Evolutionary conservation across 2,888 invertebrate species (phyloP).

Genomic region (Ophion ventricosus): DNA sequence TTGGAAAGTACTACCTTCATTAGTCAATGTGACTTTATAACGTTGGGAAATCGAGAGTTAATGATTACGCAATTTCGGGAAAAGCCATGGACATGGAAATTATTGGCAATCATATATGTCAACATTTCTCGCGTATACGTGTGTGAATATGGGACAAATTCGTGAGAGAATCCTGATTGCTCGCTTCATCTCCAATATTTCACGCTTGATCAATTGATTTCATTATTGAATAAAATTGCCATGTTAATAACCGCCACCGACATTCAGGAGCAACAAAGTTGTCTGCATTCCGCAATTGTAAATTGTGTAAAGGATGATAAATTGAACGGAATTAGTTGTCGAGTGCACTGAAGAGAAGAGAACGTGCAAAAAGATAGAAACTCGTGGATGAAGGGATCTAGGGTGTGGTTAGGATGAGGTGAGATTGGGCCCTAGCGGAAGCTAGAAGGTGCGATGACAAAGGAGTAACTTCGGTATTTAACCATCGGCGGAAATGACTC

Average conservation of each 20-base stretch:
- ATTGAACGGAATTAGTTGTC: slow-evolving; percentile 50
- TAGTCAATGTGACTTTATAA: no score
- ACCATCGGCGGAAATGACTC: slow-evolving; percentile 54
- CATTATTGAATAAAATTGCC: not conserved
- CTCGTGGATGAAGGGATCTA: not conserved
- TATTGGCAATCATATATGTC: not conserved
- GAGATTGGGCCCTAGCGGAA: slow-evolving; percentile 7
- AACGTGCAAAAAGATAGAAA: slow-evolving; percentile 1
- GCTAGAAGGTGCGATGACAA: slow-evolving; percentile 44
- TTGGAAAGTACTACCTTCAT: no score
- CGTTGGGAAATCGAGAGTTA: no score
- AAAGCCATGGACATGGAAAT: not conserved
- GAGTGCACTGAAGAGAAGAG: not conserved
- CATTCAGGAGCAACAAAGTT: not conserved
- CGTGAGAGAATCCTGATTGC: not conserved
- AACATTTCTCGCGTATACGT: not conserved
- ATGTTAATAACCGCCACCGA: not conserved
- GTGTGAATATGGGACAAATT: not conserved
- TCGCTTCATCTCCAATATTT: slow-evolving; percentile 23
- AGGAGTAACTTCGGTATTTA: slow-evolving; percentile 60
- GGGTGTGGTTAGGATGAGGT: slow-evolving; percentile 2
- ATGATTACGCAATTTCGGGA: not conserved
- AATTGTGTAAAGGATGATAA: slow-evolving; percentile 55
- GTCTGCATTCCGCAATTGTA: slow-evolving; percentile 5
- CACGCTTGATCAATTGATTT: not conserved